phyloP scores from a whole-genome alignment of 2,113 vertebrate species.

The Camelus dromedarius region DNA sequence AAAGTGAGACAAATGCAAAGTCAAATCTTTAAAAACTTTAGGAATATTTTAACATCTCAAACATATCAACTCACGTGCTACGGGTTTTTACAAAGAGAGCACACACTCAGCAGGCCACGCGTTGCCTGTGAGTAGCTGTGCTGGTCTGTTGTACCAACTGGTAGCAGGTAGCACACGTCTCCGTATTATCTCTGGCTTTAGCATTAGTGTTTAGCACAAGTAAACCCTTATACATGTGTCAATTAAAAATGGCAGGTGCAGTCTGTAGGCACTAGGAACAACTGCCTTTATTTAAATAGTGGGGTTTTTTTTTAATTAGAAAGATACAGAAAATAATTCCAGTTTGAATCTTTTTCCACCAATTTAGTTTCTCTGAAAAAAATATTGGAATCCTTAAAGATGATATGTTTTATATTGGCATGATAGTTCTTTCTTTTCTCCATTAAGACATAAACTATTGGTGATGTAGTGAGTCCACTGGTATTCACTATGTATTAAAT shows the following conservation, averaged over 20 bases:
- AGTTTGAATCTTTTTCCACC: neutral
- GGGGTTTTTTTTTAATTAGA: neutral
- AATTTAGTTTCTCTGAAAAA: neutral
- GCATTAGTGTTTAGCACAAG: neutral
- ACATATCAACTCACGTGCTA: neutral
- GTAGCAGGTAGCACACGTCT: neutral
- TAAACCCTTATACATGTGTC: neutral
- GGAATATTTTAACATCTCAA: neutral
- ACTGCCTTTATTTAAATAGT: neutral
- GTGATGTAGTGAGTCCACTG: neutral
- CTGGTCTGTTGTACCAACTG: neutral
- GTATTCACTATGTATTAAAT: neutral
- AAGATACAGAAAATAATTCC: neutral
- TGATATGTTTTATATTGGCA: neutral
- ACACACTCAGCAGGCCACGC: fast-evolving
- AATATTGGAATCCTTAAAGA: neutral
- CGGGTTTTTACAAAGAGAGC: neutral
- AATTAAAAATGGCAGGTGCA: neutral
- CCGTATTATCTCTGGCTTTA: neutral
- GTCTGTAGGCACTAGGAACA: neutral
- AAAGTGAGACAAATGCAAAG: neutral
- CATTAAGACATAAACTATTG: neutral
- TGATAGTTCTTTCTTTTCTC: neutral
- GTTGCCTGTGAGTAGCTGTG: neutral
- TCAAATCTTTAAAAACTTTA: neutral